Evolutionary conservation across 2,888 invertebrate genomes (phyloP), one percentile per base, ranked within the genome.

Genomic region (Zygothrica quintamaculata): DNA sequence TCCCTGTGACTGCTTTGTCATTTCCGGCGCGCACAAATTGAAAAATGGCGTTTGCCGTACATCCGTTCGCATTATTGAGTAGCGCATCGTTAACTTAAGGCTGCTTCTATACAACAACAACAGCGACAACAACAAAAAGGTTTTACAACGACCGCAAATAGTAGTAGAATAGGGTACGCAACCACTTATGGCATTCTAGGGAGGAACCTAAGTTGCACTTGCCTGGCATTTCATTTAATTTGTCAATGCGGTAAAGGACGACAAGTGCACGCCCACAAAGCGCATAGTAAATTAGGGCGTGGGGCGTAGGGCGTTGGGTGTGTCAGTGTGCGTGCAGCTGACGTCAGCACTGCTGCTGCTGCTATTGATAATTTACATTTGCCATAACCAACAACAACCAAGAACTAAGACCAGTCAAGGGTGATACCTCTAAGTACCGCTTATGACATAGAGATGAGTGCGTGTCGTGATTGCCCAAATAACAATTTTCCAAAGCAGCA

Each of bases 11-110:
- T 62, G 48, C 53, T 46, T 65, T 77, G 82, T 64, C 84, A 69
- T 84, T 87, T 79, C 78, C 87, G 87, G 80, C 56, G 75, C 60
- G 71, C 59, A 71, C 55, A 77, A 74, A 77, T 85, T 87, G 80
- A 84, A 85, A 87, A 85, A 87, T 87, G 71, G 69, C 78, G 66
- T 50, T 69, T 58, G 78, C 66, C 85, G 71, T 75, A 85, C 75
- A 71, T 81, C 80, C 79, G 81, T 43, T 77, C 64, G 40, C 57
- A 62, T 71, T 87, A 84, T 74, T 84, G 82, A 84, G 66, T 52
- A 58, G 61, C 55, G 47, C 43, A 55, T 87, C 78, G 82, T 81
- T 87, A 87, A 74, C 67, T 74, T 70, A 65, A 67, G 58, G 39
- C 75, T 44, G 47, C 55, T 42, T 22, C 22, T 22, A 22, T 25